Evolutionary conservation across 92 coral and sea anemone genomes (phyloP).

Genomic region (Meandrina meandrites): DNA sequence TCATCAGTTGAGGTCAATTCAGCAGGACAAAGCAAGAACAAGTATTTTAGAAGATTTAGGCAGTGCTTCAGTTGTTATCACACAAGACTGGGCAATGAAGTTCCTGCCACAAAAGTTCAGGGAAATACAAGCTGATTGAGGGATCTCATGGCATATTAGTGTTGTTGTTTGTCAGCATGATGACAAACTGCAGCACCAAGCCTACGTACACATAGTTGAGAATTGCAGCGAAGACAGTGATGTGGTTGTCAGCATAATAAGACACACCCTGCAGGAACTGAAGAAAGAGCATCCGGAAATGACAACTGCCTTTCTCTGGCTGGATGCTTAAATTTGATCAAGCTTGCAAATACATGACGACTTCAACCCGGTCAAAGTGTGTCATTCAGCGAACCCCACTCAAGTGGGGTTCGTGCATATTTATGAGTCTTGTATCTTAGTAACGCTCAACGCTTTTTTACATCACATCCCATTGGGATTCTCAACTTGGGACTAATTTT

Average conservation of each 20-base stretch:
- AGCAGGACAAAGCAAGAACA: slow-evolving; percentile 37
- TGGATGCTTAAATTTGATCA: slow-evolving; percentile 1
- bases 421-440: too few relatives aligned
- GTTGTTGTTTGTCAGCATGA: slow-evolving; percentile 17
- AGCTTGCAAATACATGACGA: too few relatives aligned
- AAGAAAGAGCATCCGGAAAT: slow-evolving; percentile 44
- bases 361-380: too few relatives aligned
- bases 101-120: slow-evolving; percentile 55
- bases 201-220: slow-evolving; percentile 27
- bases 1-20: slow-evolving; percentile 39
- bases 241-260: slow-evolving; percentile 21
- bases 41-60: slow-evolving; percentile 14
- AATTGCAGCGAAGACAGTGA: slow-evolving; percentile 34
- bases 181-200: slow-evolving; percentile 22
- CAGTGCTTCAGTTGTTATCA: slow-evolving; percentile 31
- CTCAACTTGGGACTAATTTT: too few relatives aligned
- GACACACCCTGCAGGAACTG: slow-evolving; percentile 1
- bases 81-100: slow-evolving; percentile 72
- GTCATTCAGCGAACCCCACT: too few relatives aligned
- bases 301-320: slow-evolving; percentile 26
- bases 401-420: too few relatives aligned
- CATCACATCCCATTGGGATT: too few relatives aligned
- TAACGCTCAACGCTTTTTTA: too few relatives aligned
- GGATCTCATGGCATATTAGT: slow-evolving; percentile 60
- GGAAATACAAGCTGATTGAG: slow-evolving; percentile 54